A percentile compares a stretch with the other conserved stretches of the same genome.
Conservation (phyloP, 1,140 invertebrate species). For the Chironomus striatipennis region DNA sequence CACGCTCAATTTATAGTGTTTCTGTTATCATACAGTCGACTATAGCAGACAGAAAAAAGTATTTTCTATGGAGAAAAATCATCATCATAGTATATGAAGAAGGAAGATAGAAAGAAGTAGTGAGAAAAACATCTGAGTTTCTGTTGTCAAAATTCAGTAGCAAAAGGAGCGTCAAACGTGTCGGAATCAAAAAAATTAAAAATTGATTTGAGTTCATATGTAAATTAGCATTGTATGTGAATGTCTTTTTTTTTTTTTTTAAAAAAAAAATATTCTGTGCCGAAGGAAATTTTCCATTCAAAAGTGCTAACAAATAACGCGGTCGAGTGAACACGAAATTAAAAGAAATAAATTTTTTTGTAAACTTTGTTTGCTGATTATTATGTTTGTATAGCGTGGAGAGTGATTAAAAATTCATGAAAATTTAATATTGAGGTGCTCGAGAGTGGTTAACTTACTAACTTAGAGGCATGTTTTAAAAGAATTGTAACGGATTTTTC, state of each 20-base stretch:
- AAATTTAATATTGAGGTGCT: too few relatives aligned
- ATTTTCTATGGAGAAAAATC: conserved; percentile 8
- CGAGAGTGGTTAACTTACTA: too few relatives aligned
- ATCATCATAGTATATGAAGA: background rate
- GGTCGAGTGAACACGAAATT: background rate
- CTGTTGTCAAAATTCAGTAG: background rate
- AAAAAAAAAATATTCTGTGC: too few relatives aligned
- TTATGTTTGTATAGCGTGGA: too few relatives aligned
- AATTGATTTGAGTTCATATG: conserved; percentile 6
- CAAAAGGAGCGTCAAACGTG: background rate
- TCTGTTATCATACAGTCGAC: background rate
- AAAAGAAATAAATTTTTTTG: too few relatives aligned
- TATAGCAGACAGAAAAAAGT: background rate
- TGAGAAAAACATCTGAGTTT: conserved; percentile 7
- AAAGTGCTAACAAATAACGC: background rate
- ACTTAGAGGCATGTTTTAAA: too few relatives aligned
- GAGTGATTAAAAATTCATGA: too few relatives aligned
- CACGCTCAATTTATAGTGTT: background rate
- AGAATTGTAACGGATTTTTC: too few relatives aligned
- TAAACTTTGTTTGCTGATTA: too few relatives aligned
- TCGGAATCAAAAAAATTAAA: background rate
- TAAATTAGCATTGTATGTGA: background rate
- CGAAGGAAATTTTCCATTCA: background rate
- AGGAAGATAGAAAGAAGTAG: background rate
- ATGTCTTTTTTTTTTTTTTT: too few relatives aligned